Evolutionary conservation across 2,797 vertebrate species (phyloP), one percentile per base, ranked within the genome.

Genomic region (Trachops cirrhosus): DNA sequence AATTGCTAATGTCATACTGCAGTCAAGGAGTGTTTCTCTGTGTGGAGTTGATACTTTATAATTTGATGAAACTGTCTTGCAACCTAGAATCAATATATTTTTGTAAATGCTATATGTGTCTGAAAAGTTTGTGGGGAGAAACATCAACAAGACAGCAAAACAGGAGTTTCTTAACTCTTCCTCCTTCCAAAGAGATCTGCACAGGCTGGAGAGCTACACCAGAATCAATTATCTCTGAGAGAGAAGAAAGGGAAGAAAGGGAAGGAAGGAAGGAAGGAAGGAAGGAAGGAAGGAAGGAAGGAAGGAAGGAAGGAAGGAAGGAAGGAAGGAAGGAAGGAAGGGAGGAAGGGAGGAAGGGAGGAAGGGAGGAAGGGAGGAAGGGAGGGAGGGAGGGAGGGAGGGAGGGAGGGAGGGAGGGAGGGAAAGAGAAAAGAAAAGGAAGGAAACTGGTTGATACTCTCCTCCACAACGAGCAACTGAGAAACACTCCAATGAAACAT

Each of bases 31-130:
- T 46, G 12, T 50, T 89, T 9, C 18, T 92, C 7, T 22, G 15
- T 11, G 14, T 46, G 18, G n/a, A 84, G 71, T 14, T 92, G 39
- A 24, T 79, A 71, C 77, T 94, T 82, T 57, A 1, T 46, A 68
- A 48, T 86, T 90, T 62, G 19, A 16, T 92, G 41, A 74, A 50
- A 89, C 5, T 54, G 46, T 22, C 14, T 87, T 89, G 32, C 54
- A 84, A 64, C 15, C 9, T 39, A 48, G 16, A 37, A 41, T 59
- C 21, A 87, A 39, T 48, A 48, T 46, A 15, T 50, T 39, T 32
- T 54, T 54, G 2, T 34, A 79, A 84, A 84, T 62, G 6, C n/a
- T n/a, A 26, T 9, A 11, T n/a, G 4, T 1, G 50, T 62, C 79
- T 80, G 57, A 57, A 70, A 75, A 73, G 32, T 26, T 75, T 0